Percentiles rank a stretch among this genome's conserved stretches.
Evolutionary conservation across 2,888 invertebrate species (phyloP).

Genomic region (Geotrupes spiniger): DNA sequence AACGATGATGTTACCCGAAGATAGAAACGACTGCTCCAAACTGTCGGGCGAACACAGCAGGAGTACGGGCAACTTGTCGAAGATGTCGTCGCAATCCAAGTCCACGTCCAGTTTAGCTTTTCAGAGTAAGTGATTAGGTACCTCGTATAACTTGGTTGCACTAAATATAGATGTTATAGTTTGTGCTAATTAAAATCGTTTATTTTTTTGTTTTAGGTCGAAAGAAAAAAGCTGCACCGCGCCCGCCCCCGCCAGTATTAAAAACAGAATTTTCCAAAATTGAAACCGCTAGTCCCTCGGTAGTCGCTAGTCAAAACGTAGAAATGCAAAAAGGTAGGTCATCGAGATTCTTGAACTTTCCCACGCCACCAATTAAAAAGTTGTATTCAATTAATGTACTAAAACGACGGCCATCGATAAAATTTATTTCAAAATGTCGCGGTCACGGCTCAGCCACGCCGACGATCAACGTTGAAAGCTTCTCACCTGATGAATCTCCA

Average conservation of each 20-base stretch:
- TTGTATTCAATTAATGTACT: too few relatives aligned
- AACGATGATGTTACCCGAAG: constrained; percentile 38
- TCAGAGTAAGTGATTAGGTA: constrained; percentile 36
- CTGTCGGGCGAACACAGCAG: constrained; percentile 34
- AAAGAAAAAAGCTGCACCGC: constrained; percentile 60
- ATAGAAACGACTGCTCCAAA: constrained; percentile 27
- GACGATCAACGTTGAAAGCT: too few relatives aligned
- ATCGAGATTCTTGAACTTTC: background rate
- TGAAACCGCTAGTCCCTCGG: constrained; percentile 47
- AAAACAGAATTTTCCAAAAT: constrained; percentile 29
- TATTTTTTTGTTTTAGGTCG: constrained; percentile 52
- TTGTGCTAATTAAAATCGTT: too few relatives aligned
- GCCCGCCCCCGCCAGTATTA: constrained; percentile 53
- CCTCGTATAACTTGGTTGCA: background rate
- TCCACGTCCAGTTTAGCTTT: constrained; percentile 46
- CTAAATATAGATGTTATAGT: background rate
- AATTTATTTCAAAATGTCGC: too few relatives aligned
- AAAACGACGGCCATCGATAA: too few relatives aligned
- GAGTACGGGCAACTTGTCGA: constrained; percentile 44
- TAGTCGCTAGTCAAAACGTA: constrained; percentile 46
- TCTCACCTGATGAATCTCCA: too few relatives aligned
- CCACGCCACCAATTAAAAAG: too few relatives aligned
- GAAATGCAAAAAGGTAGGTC: constrained; percentile 22
- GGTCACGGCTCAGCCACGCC: too few relatives aligned
- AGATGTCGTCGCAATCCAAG: constrained; percentile 46